Evolutionary conservation across 1,140 invertebrate genomes (phyloP), one percentile per base, ranked within the genome.

Genomic region (Eriocheir sinensis): DNA sequence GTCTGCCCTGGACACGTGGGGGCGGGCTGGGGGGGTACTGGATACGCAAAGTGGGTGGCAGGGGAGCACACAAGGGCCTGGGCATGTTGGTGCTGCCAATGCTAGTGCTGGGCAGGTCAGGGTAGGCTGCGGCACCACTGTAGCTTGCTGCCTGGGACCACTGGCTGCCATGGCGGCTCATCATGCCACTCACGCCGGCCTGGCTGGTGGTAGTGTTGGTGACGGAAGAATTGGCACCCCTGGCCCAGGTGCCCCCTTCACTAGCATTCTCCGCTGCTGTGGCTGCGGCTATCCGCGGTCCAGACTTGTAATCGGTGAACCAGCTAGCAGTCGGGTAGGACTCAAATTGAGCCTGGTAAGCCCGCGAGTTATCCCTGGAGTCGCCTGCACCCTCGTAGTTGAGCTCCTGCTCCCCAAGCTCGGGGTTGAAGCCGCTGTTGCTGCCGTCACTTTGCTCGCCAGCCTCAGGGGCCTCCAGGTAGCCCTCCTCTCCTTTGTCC

Each of bases 251-350:
- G 17, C 93, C 79, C 30, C 83, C 72, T 27, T 94, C 95, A 38
- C 93, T 91, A 34, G 90, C 90, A 86, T 79, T 90, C 15, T 94
- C 93, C 12, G 93, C 93, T 3, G 95, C 44, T 72, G 95, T 96
- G 27, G 95, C 95, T n/a, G 95, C 95, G 21, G 95, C 95, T 93
- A 96, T 96, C 60, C 95, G 53, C 21, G 95, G 85, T 36, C 95
- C 95, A 34, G 95, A 96, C 80, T 96, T 95, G 88, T 96, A 96
- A 34, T 96, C 95, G 40, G 91, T 94, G 72, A 96, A 96, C 95
- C 95, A 96, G 83, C 95, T 95, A 34, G 53, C 79, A 30, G 89
- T 92, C 30, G 94, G 93, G 83, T 95, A 96, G 30, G 95, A 96
- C 85, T 96, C 95, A 93, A 96, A 96, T 86, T 96, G 95, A 6